phyloP scores from a whole-genome alignment of 2,113 vertebrate genomes.

The Tor tambroides region DNA sequence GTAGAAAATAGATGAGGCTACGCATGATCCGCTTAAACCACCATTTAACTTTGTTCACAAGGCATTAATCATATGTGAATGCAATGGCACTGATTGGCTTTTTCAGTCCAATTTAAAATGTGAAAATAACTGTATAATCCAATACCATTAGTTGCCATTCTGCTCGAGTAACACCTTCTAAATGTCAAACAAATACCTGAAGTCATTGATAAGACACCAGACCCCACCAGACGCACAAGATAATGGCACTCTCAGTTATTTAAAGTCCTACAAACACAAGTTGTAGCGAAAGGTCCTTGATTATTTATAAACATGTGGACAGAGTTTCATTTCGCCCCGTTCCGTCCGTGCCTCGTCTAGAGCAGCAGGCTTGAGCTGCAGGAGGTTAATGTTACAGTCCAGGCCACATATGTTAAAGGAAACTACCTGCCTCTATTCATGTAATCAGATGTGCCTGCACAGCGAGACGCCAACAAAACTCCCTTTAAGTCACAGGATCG shows the following conservation, averaged over 20 bases:
- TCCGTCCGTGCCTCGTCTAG: conserved; percentile 9
- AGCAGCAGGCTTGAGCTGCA: conserved; percentile 52
- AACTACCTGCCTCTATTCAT: conserved; percentile 46
- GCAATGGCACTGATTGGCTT: conserved; percentile 57
- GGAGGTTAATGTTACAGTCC: conserved; percentile 59
- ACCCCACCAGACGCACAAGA: background rate
- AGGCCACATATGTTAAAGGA: conserved; percentile 56
- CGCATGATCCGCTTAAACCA: conserved; percentile 75
- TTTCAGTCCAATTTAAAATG: conserved; percentile 61
- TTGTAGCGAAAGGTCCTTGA: background rate
- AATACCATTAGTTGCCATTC: conserved; percentile 16
- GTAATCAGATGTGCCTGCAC: conserved; percentile 56
- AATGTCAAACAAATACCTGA: conserved; percentile 35
- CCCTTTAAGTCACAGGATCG: conserved; percentile 53
- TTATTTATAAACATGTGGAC: conserved; percentile 28
- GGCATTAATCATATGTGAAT: conserved; percentile 75
- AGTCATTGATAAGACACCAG: background rate
- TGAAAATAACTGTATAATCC: conserved; percentile 40
- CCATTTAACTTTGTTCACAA: conserved; percentile 71
- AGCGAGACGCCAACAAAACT: conserved; percentile 50
- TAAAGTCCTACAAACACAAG: conserved; percentile 2
- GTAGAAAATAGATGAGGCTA: conserved; percentile 76
- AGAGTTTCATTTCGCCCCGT: background rate
- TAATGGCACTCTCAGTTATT: background rate
- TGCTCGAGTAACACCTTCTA: background rate